A percentile compares a stretch with the other conserved stretches of the same genome.
Conservation (phyloP, 2,888 invertebrate genomes). For the Macaria liturata region DNA sequence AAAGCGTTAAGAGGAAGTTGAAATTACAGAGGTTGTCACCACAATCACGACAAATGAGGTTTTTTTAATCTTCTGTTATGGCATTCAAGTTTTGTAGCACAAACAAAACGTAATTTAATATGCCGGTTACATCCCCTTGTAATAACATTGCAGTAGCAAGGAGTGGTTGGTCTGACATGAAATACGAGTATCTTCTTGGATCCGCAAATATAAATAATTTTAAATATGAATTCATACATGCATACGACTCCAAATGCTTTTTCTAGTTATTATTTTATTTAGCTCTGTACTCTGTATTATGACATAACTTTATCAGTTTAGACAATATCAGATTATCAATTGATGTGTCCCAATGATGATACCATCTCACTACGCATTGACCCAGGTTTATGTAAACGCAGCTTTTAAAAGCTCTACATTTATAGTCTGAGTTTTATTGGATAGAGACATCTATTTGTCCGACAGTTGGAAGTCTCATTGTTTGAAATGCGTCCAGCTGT, state of each 20-base stretch:
- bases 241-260: no score
- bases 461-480: constrained; percentile 53
- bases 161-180: constrained; percentile 10
- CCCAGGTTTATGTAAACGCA: no score
- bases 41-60: constrained; percentile 32
- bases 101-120: constrained; percentile 46
- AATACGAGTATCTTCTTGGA: no score
- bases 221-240: no score
- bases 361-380: no score
- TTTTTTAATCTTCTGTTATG: constrained; percentile 34
- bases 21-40: constrained; percentile 43
- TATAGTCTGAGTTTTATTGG: constrained; percentile 35
- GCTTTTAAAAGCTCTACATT: background rate
- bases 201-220: no score
- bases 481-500: constrained; percentile 68
- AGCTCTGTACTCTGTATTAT: no score
- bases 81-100: constrained; percentile 38
- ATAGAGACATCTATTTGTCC: constrained; percentile 49
- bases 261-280: no score
- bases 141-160: constrained; percentile 25
- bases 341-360: no score
- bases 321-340: no score
- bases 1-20: constrained; percentile 45
- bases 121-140: constrained; percentile 32
- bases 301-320: no score